Percentiles rank a stretch among this genome's conserved stretches.
Evolutionary conservation across 2,113 vertebrate genomes (phyloP).

Genomic region (Pithys albifrons): DNA sequence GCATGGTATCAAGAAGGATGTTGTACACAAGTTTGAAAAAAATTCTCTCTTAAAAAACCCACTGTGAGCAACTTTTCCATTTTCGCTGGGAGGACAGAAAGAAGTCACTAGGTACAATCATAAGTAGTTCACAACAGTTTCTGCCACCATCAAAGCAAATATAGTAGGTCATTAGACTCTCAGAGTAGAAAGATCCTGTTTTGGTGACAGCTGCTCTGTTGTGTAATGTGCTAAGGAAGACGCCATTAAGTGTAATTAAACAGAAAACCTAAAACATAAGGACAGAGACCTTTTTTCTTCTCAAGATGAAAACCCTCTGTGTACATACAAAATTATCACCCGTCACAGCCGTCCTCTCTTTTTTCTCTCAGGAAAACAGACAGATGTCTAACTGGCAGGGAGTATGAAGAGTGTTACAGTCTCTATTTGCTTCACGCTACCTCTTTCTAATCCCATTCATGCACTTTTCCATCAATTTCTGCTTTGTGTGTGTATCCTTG

Average conservation of each 20-base stretch:
- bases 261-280: slow-evolving; percentile 63
- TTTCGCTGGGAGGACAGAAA: background rate
- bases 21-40: background rate
- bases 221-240: slow-evolving; percentile 39
- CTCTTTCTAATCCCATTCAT: background rate
- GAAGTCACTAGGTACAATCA: background rate
- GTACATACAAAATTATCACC: slow-evolving; percentile 52
- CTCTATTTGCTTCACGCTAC: background rate
- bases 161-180: slow-evolving; percentile 54
- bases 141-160: slow-evolving; percentile 38
- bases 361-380: slow-evolving; percentile 40
- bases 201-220: slow-evolving; percentile 55
- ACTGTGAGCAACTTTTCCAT: background rate
- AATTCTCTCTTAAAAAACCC: background rate
- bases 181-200: slow-evolving; percentile 33
- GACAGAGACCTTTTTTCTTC: slow-evolving; percentile 47
- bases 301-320: slow-evolving; percentile 45
- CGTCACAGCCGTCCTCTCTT: background rate
- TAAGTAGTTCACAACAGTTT: background rate
- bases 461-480: background rate
- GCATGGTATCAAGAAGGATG: background rate
- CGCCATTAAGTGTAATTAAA: slow-evolving; percentile 69
- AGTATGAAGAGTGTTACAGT: background rate
- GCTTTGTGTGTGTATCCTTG: background rate
- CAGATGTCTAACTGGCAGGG: slow-evolving; percentile 58